Percentiles rank a stretch among this genome's conserved stretches.
phyloP scores from a whole-genome alignment of 2,888 invertebrate species.

The Amiota communis region DNA sequence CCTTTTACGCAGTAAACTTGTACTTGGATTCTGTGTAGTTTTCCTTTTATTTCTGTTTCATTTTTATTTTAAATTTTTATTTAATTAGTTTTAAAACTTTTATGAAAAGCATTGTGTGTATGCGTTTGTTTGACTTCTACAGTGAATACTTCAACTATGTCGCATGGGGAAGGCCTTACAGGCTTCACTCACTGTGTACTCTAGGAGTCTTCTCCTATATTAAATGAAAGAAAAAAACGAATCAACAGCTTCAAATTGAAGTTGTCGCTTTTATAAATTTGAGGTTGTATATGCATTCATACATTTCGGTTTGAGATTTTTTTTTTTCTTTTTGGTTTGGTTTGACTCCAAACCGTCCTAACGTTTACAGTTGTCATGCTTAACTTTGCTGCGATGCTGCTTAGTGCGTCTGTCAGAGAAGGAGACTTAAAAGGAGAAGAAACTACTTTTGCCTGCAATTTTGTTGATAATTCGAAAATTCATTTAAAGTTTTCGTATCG shows the following conservation, averaged over 20 bases:
- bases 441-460: constrained; percentile 64
- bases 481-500: constrained; percentile 69
- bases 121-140: constrained; percentile 26
- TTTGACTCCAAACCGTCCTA: background rate
- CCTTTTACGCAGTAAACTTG: constrained; percentile 53
- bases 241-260: constrained; percentile 50
- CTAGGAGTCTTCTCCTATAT: no score
- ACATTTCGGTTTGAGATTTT: constrained; percentile 29
- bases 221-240: no score
- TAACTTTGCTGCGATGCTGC: background rate
- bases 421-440: background rate
- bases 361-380: background rate
- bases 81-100: constrained; percentile 66
- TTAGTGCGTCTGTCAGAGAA: background rate
- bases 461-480: constrained; percentile 68
- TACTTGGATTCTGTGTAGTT: constrained; percentile 61
- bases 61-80: constrained; percentile 59
- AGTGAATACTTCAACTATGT: constrained; percentile 1
- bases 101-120: constrained; percentile 46
- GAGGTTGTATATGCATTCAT: constrained; percentile 12
- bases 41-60: constrained; percentile 22
- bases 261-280: constrained; percentile 50
- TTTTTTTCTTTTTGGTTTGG: constrained; percentile 15
- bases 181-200: no score
- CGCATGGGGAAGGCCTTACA: no score